Conservation (phyloP, 2,888 invertebrate species). For the Yponomeuta sedellus region DNA sequence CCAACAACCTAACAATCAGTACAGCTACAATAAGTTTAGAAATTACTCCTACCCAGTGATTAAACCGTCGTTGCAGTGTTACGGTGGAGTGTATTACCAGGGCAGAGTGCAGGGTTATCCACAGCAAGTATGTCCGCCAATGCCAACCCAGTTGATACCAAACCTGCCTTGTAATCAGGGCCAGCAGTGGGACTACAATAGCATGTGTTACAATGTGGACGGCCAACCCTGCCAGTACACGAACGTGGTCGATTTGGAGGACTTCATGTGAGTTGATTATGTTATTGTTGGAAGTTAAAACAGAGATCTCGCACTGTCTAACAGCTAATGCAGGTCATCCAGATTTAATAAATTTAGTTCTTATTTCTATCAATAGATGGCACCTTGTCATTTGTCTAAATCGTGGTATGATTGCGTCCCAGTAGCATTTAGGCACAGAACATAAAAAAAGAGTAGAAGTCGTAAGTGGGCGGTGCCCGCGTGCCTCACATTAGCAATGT, state of each 20-base stretch:
- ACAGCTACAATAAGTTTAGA: neutral
- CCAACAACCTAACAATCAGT: conserved; percentile 27
- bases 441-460: too few species aligned
- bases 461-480: too few species aligned
- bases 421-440: too few species aligned
- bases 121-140: neutral
- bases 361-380: too few species aligned
- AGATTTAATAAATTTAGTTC: too few species aligned
- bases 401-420: too few species aligned
- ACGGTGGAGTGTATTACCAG: conserved; percentile 33
- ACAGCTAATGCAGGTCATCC: too few species aligned
- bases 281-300: neutral
- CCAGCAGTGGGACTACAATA: conserved; percentile 78
- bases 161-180: conserved; percentile 68
- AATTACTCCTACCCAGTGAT: conserved; percentile 13
- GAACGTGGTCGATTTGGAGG: conserved; percentile 81
- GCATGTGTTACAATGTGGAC: conserved; percentile 80
- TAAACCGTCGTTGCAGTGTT: conserved; percentile 45
- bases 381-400: too few species aligned
- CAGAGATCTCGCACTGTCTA: conserved; percentile 9
- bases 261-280: conserved; percentile 81
- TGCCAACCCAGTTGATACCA: conserved; percentile 19
- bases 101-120: conserved; percentile 5
- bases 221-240: conserved; percentile 81
- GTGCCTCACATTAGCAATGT: too few species aligned